phyloP scores from a whole-genome alignment of 2,888 invertebrate species.

The Ochropacha duplaris region DNA sequence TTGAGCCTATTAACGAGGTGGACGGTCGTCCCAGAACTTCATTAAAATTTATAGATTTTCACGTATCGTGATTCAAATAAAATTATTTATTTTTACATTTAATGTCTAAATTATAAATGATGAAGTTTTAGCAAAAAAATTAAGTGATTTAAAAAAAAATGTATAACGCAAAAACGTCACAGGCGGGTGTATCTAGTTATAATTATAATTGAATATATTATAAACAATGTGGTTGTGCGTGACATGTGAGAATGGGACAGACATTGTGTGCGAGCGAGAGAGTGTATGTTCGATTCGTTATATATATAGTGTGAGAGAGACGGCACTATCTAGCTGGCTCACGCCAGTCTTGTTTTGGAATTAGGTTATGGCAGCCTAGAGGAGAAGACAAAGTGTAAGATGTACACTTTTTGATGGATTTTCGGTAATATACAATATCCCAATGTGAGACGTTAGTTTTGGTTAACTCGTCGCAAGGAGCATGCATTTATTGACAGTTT shows the following conservation, averaged over 20 bases:
- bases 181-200: slow-evolving; percentile 36
- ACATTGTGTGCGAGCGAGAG: slow-evolving; percentile 31
- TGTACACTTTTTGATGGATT: neutral
- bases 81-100: neutral
- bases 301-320: slow-evolving; percentile 16
- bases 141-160: slow-evolving; percentile 5
- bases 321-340: slow-evolving; percentile 8
- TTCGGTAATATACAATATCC: too few species aligned
- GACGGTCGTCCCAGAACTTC: too few species aligned
- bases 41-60: too few species aligned
- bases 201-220: slow-evolving; percentile 39
- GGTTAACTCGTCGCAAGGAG: too few species aligned
- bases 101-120: too few species aligned
- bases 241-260: slow-evolving; percentile 45
- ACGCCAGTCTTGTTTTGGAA: neutral
- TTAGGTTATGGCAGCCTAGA: neutral
- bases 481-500: too few species aligned
- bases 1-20: too few species aligned
- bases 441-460: too few species aligned
- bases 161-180: slow-evolving; percentile 18
- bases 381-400: too few species aligned
- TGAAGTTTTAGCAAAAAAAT: slow-evolving; percentile 1
- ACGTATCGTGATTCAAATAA: too few species aligned
- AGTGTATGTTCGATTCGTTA: slow-evolving; percentile 17
- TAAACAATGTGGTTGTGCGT: slow-evolving; percentile 63